A percentile compares a stretch with the other conserved stretches of the same genome.
Conservation (phyloP, 2,888 invertebrate species). For the Drosophila pseudotakahashii region DNA sequence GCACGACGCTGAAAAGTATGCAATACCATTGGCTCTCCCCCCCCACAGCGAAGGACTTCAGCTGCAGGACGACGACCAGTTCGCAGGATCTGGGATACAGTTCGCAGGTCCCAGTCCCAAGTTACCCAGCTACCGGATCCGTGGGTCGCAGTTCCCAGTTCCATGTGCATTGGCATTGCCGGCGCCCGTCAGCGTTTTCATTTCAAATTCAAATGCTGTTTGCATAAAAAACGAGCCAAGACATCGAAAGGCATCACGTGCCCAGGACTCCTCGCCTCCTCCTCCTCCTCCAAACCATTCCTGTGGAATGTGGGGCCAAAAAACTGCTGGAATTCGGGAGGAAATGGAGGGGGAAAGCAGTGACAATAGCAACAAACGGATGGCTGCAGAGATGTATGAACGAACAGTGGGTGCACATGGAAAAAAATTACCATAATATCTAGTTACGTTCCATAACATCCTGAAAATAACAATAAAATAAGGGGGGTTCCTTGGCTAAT, state of each 20-base stretch:
- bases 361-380: conserved; percentile 52
- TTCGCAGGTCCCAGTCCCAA: neutral
- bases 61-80: conserved; percentile 11
- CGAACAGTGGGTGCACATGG: conserved; percentile 20
- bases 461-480: too few relatives aligned
- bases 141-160: neutral
- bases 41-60: conserved; percentile 27
- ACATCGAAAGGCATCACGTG: conserved; percentile 54
- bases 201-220: conserved; percentile 79
- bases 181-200: conserved; percentile 66
- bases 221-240: conserved; percentile 70
- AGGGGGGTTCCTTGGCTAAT: too few relatives aligned
- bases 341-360: conserved; percentile 14
- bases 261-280: conserved; percentile 4
- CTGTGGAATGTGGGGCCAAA: conserved; percentile 15
- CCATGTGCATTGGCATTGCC: conserved; percentile 35
- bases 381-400: conserved; percentile 29
- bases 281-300: neutral
- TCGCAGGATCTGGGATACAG: neutral
- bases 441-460: too few relatives aligned
- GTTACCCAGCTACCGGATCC: neutral
- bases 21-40: conserved; percentile 37
- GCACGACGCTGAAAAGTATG: conserved; percentile 69
- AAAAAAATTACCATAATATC: conserved; percentile 4
- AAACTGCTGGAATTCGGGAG: conserved; percentile 10